These are phyloP conservation scores for Burhinus bistriatus DNA, from an alignment of 2,113 vertebrate species.

Conservation along the genomic window DNA sequence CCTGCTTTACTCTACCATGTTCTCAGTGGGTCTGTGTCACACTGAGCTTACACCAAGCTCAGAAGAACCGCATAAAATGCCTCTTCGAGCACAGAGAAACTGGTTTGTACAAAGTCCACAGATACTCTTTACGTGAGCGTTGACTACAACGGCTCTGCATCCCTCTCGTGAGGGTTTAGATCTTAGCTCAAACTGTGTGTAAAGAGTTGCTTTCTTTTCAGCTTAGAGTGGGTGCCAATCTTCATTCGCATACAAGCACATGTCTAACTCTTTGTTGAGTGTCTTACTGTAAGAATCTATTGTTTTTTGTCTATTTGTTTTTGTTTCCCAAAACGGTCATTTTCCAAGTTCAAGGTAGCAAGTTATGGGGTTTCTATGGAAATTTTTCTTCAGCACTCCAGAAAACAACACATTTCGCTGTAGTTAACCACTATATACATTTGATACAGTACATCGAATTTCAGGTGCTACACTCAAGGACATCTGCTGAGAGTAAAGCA, in stretches of 20 bases:
- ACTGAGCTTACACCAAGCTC: not conserved
- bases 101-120: not conserved
- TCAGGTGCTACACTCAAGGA: slow-evolving; percentile 33
- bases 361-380: not conserved
- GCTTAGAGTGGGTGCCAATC: slow-evolving; percentile 23
- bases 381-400: slow-evolving; percentile 12
- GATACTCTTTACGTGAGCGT: not conserved
- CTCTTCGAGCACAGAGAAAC: not conserved
- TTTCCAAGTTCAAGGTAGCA: slow-evolving; percentile 39
- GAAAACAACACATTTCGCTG: not conserved
- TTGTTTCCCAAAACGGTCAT: slow-evolving; percentile 3
- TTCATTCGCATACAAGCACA: not conserved
- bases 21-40: not conserved
- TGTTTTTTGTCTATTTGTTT: not conserved
- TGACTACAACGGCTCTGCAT: not conserved
- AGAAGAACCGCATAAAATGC: not conserved
- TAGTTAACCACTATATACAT: not conserved
- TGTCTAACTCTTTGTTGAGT: slow-evolving; percentile 25
- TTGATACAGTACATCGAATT: not conserved
- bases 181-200: not conserved
- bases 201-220: slow-evolving; percentile 28
- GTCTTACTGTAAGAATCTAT: not conserved
- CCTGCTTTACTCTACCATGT: not conserved
- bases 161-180: not conserved
- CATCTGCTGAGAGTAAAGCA: slow-evolving; percentile 28